Evolutionary conservation across 1,140 invertebrate genomes (phyloP), one percentile per base, ranked within the genome.

Genomic region (Papilio aristodemus): DNA sequence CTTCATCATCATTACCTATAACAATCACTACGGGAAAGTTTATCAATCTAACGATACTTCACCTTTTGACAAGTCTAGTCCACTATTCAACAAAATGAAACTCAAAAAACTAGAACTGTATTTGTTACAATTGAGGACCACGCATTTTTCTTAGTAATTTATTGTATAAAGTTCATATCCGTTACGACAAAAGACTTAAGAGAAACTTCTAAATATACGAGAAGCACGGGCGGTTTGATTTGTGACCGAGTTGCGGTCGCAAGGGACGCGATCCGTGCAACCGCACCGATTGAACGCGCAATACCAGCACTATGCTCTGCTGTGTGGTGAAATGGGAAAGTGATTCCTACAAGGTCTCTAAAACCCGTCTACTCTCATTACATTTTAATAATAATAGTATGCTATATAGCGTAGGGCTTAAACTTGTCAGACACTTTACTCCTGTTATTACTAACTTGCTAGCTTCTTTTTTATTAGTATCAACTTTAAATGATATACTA

Each of bases 251-350:
- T 70, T 78, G 79, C 69, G 79, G 79, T 79, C 71, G 75, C 77
- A 79, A 77, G 77, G 77, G 76, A 78, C 78, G 77, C 78, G 79
- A 79, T 77, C 76, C 73, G 68, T 72, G 73, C 71, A 78, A 81
- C 79, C 79, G 71, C 79, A 78, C 59, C 74, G 69, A 79, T 81
- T 79, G 77, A 69, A 76, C 69, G 70, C 72, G 60, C 73, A 70
- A 58, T 69, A 71, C 71, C 71, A 77, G 76, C 73, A 64, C 57
- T 68, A 69, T 63, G 67, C 50, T 22, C 46, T 22, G 50, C 59
- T 39, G 60, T 72, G 74, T 66, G 41, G 63, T 66, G 63, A 66
- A 66, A 76, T 75, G 79, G 74, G 79, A 81, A 81, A 79, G 79
- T 79, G 69, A 77, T 75, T 78, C 71, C 67, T 63, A 62, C 36